Evolutionary conservation across 1,140 invertebrate genomes (phyloP), one percentile per base, ranked within the genome.

Genomic region (Ericerus pela): DNA sequence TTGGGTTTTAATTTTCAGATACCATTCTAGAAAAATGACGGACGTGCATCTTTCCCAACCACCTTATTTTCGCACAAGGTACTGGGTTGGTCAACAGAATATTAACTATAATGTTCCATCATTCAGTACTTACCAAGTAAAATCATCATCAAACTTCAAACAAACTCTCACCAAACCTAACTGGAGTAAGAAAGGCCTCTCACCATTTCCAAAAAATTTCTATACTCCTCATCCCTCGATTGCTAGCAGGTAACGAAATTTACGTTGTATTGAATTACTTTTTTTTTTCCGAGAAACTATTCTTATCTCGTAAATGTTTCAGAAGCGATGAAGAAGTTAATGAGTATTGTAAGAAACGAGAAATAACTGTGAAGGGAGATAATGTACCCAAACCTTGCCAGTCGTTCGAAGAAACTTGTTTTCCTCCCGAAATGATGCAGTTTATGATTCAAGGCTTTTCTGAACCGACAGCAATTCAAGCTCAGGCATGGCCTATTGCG

Each of bases 401-500:
- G 60, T 72, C 73, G 57, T 92, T 92, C 71, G 77, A 84, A 33
- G 88, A 92, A 73, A 79, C 76, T 29, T 79, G 79, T 62, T 82
- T 89, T 62, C 86, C 88, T 51, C 41, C 41, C 22, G 41, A 47
- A 22, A 47, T 47, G 18, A 47, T 47, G 41, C 41, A 47, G 14
- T 80, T 27, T 84, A 79, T 78, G 20, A 89, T 89, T 64, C 79
- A 81, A 73, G 84, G 82, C 47, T 94, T 91, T 69, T 79, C 79
- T 63, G 78, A 80, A 63, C 91, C 91, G 10, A 95, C 91, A 31
- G 78, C 88, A 11, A 96, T 93, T 64, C 88, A 93, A 71, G 79
- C 85, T 12, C 85, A 89, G 70, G 85, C 86, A 24, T 95, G 91
- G 90, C 91, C 92, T 1, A 90, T 95, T 62, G 91, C 91, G 51